These are phyloP conservation scores for Macquaria australasica DNA, from an alignment of 2,113 vertebrate genomes.

Conservation along the genomic window DNA sequence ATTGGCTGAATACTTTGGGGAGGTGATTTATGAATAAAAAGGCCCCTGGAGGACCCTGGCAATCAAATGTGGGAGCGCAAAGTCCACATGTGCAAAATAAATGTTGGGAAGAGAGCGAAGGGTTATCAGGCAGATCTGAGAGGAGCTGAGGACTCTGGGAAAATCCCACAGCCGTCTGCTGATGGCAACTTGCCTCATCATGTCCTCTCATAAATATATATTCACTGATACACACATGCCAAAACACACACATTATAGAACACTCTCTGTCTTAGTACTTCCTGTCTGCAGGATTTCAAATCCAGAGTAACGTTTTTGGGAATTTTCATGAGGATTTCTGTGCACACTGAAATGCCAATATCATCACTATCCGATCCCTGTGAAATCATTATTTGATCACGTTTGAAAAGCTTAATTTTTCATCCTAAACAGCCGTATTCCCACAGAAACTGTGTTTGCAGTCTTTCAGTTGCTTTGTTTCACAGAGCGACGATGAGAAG, in stretches of 20 bases:
- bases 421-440: background rate
- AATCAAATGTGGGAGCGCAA: constrained; percentile 17
- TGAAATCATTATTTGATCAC: background rate
- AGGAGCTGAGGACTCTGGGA: constrained; percentile 12
- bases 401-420: background rate
- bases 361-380: background rate
- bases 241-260: background rate
- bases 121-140: constrained; percentile 40
- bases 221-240: background rate
- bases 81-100: constrained; percentile 42
- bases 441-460: no score
- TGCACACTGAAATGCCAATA: background rate
- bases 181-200: background rate
- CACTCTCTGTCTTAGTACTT: no score
- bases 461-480: no score
- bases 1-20: constrained; percentile 21
- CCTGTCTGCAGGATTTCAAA: background rate
- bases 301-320: background rate
- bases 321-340: background rate
- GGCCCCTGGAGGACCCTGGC: background rate
- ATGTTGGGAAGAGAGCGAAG: constrained; percentile 5
- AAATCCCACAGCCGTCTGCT: constrained; percentile 7
- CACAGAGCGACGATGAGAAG: no score
- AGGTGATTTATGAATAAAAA: constrained; percentile 34
- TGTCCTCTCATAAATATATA: background rate